Percentiles rank a stretch among this genome's conserved stretches.
Conservation (phyloP, 1,140 invertebrate species). For the Pogonognathellus flavescens region DNA sequence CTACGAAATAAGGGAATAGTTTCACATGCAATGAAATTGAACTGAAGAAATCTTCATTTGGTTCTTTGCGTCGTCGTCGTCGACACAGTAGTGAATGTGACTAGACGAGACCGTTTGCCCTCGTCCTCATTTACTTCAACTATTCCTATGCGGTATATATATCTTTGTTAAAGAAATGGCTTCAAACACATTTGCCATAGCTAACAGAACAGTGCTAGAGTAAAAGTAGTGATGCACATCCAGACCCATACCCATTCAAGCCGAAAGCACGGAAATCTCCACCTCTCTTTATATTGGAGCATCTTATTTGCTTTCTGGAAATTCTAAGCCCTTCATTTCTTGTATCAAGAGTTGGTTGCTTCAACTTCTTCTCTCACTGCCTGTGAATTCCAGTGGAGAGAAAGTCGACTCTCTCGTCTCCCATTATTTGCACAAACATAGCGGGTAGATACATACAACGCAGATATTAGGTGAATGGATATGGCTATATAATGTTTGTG, state of each 20-base stretch:
- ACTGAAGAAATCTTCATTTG: constrained; percentile 29
- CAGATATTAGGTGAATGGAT: too few species aligned
- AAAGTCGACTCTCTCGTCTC: background rate
- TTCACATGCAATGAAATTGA: background rate
- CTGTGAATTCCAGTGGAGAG: background rate
- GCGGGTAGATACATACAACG: too few species aligned
- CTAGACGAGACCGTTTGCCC: constrained; percentile 27
- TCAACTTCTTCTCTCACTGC: background rate
- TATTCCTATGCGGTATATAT: background rate
- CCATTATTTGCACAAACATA: too few species aligned
- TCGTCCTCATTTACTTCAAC: constrained; percentile 29
- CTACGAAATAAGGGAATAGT: constrained; percentile 7
- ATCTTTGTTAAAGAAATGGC: too few species aligned
- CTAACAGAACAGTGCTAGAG: too few species aligned
- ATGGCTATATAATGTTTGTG: too few species aligned
- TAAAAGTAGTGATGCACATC: too few species aligned
- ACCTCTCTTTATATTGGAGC: background rate
- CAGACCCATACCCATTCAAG: too few species aligned
- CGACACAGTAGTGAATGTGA: background rate
- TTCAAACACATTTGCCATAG: too few species aligned
- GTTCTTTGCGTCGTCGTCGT: constrained; percentile 29
- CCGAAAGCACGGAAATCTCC: too few species aligned
- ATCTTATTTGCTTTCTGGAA: constrained; percentile 16
- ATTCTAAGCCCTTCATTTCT: background rate
- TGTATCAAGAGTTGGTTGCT: background rate